Evolutionary conservation across 2,113 vertebrate species (phyloP).

Genomic region (Marmota flaviventris): DNA sequence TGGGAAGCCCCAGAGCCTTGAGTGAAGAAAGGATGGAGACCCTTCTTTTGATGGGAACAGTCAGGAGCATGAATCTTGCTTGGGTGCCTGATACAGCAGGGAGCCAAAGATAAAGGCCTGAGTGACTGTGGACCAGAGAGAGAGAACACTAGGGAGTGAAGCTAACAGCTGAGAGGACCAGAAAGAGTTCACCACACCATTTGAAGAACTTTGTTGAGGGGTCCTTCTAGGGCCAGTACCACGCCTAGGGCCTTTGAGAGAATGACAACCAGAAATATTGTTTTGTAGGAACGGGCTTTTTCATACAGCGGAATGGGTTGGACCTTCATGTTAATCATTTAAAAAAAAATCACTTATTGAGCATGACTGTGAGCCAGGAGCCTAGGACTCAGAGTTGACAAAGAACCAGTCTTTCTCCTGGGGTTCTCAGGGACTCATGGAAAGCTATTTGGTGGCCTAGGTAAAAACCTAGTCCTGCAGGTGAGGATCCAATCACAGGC

Average conservation of each 20-base stretch:
- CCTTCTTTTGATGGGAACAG: neutral
- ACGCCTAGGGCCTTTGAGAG: neutral
- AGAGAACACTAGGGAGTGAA: neutral
- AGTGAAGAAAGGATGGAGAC: neutral
- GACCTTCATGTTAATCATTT: neutral
- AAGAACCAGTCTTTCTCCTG: neutral
- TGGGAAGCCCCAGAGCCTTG: neutral
- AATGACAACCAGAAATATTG: neutral
- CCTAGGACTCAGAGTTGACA: neutral
- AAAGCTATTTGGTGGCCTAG: neutral
- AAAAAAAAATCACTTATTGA: neutral
- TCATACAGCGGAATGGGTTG: neutral
- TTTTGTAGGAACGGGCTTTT: neutral
- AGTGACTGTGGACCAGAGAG: neutral
- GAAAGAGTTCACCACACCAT: neutral
- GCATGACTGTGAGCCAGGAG: neutral
- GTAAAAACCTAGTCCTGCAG: neutral
- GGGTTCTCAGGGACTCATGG: neutral
- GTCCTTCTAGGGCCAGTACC: neutral
- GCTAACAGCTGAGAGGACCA: fast-evolving
- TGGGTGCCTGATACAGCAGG: neutral
- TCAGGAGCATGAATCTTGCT: neutral
- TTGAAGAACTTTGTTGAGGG: neutral
- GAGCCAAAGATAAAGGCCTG: neutral
- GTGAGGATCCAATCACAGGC: neutral